Conservation (phyloP, 2,888 invertebrate species). For the Drosophila gaucha region DNA sequence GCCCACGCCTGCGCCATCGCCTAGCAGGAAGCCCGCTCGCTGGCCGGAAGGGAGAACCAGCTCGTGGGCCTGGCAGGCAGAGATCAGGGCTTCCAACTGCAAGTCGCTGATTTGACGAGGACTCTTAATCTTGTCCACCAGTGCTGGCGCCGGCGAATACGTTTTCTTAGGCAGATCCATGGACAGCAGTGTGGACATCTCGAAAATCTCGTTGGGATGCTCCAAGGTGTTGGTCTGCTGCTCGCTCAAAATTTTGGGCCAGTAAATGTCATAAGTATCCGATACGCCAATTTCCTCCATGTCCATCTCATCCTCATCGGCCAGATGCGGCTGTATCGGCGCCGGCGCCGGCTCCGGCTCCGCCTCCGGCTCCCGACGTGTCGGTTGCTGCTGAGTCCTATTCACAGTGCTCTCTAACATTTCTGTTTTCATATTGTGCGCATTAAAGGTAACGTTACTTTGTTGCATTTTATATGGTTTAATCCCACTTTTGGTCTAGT, state of each 20-base stretch:
- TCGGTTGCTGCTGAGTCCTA: neutral
- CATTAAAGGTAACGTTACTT: too few species aligned
- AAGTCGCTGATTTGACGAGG: constrained; percentile 95
- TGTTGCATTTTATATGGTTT: too few species aligned
- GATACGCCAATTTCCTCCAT: constrained; percentile 99
- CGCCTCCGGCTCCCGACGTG: constrained; percentile 1
- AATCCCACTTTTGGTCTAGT: too few species aligned
- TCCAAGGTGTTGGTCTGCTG: constrained; percentile 85
- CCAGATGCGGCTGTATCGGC: constrained; percentile 17
- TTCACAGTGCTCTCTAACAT: too few species aligned
- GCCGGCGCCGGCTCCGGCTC: constrained; percentile 3
- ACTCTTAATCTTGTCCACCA: constrained; percentile 93
- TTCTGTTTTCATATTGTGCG: neutral
- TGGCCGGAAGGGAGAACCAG: constrained; percentile 94
- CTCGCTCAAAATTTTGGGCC: constrained; percentile 90
- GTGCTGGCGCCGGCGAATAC: constrained; percentile 92
- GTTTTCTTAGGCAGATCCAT: constrained; percentile 97
- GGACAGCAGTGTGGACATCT: constrained; percentile 98
- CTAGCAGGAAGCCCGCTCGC: constrained; percentile 97
- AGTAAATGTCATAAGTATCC: constrained; percentile 98
- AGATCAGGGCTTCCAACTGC: constrained; percentile 98
- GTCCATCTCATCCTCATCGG: constrained; percentile 91
- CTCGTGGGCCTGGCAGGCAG: constrained; percentile 98
- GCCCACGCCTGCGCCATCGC: constrained; percentile 99
- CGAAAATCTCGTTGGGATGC: constrained; percentile 99